Conservation (phyloP, 2,797 vertebrate genomes). For the Gadopsis marmoratus region DNA sequence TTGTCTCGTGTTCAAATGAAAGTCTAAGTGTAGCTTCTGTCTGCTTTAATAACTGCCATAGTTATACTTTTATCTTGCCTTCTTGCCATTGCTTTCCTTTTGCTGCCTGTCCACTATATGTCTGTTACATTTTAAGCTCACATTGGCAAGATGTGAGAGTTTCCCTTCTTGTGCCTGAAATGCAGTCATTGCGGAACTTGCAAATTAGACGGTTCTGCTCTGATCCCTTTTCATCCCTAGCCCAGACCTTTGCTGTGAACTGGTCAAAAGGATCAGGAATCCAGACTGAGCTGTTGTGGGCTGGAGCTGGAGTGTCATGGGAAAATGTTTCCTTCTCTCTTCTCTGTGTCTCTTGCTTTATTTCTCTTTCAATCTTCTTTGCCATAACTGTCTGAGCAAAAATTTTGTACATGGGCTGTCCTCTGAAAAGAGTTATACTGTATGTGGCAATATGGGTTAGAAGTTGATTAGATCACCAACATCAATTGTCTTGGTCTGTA, state of each 20-base stretch:
- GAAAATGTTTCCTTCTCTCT: slow-evolving; percentile 71
- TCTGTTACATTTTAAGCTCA: slow-evolving; percentile 58
- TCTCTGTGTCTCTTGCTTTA: slow-evolving; percentile 39
- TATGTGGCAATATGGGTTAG: slow-evolving; percentile 33
- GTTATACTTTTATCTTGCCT: neutral
- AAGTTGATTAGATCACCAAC: neutral
- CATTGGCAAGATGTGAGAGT: slow-evolving; percentile 52
- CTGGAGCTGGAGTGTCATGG: slow-evolving; percentile 75
- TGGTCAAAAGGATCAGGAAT: slow-evolving; percentile 75
- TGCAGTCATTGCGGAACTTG: slow-evolving; percentile 71
- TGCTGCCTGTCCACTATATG: slow-evolving; percentile 25
- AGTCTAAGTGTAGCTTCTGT: slow-evolving; percentile 24
- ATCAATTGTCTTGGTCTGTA: neutral
- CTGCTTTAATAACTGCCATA: slow-evolving; percentile 24
- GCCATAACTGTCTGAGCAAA: slow-evolving; percentile 15
- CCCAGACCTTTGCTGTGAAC: slow-evolving; percentile 73
- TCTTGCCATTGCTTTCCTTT: slow-evolving; percentile 27
- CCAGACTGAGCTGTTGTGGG: slow-evolving; percentile 73
- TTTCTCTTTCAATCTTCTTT: slow-evolving; percentile 42
- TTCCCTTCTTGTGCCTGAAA: slow-evolving; percentile 61
- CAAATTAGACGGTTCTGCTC: slow-evolving; percentile 81
- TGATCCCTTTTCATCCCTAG: slow-evolving; percentile 72
- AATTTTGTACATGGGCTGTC: slow-evolving; percentile 24
- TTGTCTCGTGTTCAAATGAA: slow-evolving; percentile 21
- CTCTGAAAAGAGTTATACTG: slow-evolving; percentile 11